Conservation (phyloP, 2,888 invertebrate genomes). For the Pasiphila rectangulata region DNA sequence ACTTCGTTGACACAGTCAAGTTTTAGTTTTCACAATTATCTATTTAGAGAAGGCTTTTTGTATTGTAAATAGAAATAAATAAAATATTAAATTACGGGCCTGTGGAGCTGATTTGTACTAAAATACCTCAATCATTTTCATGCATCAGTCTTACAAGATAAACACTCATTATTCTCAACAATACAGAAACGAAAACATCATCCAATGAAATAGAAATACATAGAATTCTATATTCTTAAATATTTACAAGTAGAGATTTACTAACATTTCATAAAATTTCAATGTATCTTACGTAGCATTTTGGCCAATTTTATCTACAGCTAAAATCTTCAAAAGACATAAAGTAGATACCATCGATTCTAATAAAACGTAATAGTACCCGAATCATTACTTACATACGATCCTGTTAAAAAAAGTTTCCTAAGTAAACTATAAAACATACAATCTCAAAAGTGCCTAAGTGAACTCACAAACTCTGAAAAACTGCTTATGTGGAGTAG, state of each 20-base stretch:
- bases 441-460: conserved; percentile 12
- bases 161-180: conserved; percentile 19
- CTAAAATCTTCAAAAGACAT: conserved; percentile 41
- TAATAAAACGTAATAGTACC: conserved; percentile 6
- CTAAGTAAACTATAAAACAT: conserved; percentile 7
- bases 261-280: conserved; percentile 15
- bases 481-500: conserved; percentile 27
- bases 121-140: conserved; percentile 37
- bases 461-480: conserved; percentile 16
- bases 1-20: conserved; percentile 32
- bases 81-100: not conserved
- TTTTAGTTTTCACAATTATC: conserved; percentile 4
- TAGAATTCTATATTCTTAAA: not conserved
- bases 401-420: not conserved
- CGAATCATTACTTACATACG: not conserved
- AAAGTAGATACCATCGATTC: conserved; percentile 18
- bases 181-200: conserved; percentile 5
- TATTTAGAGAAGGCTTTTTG: not conserved
- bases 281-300: conserved; percentile 37
- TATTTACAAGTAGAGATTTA: conserved; percentile 31
- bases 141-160: conserved; percentile 68
- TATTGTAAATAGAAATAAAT: conserved; percentile 1
- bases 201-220: conserved; percentile 5
- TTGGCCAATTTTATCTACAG: conserved; percentile 55
- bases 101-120: conserved; percentile 32